These are phyloP conservation scores for Hyposoter dolosus DNA, from an alignment of 2,888 invertebrate species.

Conservation along the genomic window DNA sequence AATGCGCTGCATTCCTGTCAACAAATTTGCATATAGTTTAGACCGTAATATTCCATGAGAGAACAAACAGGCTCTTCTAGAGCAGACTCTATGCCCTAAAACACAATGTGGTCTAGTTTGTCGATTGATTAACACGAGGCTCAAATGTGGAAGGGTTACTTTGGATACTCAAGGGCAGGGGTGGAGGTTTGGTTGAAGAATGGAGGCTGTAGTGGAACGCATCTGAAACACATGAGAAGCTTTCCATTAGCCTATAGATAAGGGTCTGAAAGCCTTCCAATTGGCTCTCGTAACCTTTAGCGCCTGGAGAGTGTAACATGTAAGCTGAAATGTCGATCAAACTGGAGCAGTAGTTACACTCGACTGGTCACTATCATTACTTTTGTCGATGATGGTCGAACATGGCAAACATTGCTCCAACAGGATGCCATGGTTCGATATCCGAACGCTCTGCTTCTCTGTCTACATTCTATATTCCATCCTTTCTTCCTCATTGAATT, in stretches of 20 bases:
- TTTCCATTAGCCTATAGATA: conserved; percentile 51
- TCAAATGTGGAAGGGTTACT: not conserved
- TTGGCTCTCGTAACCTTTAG: conserved; percentile 56
- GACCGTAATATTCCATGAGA: not conserved
- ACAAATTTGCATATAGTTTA: not conserved
- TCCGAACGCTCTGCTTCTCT: conserved; percentile 13
- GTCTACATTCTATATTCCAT: conserved; percentile 23
- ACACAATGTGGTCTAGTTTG: conserved; percentile 11
- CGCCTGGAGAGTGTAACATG: conserved; percentile 29
- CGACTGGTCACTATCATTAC: conserved; percentile 15
- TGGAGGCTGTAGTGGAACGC: conserved; percentile 17
- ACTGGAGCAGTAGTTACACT: conserved; percentile 38
- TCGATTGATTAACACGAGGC: conserved; percentile 18
- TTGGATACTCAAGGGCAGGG: not conserved
- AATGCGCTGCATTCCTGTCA: not conserved
- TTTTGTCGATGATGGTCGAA: conserved; percentile 48
- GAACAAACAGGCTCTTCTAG: not conserved
- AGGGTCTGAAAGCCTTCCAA: conserved; percentile 26
- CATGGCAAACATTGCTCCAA: conserved; percentile 59
- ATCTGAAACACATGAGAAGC: conserved; percentile 47
- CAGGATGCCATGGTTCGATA: conserved; percentile 53
- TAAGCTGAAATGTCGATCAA: conserved; percentile 54
- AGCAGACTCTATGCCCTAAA: not conserved
- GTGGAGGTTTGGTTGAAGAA: not conserved
- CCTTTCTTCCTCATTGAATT: conserved; percentile 32